A percentile compares a stretch with the other conserved stretches of the same genome.
Conservation (phyloP, 2,888 invertebrate species). For the Eumacrocentrus americanus region DNA sequence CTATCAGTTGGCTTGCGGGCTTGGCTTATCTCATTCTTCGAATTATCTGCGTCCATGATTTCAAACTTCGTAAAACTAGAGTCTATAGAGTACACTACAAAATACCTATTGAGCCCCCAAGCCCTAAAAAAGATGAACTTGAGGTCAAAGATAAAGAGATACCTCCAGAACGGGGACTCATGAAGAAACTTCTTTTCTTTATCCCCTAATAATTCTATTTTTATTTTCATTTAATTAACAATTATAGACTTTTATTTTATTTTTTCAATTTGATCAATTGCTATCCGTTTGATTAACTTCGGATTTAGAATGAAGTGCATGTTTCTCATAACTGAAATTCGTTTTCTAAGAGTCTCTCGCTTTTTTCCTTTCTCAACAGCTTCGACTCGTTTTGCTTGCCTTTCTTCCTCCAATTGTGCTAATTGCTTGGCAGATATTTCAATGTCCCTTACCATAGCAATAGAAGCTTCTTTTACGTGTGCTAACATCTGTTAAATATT, state of each 20-base stretch:
- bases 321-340: neutral
- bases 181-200: too few species aligned
- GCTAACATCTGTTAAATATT: constrained; percentile 36
- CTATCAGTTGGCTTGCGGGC: constrained; percentile 42
- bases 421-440: constrained; percentile 5
- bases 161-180: too few species aligned
- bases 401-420: constrained; percentile 7
- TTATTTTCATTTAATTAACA: too few species aligned
- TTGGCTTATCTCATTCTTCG: constrained; percentile 39
- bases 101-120: neutral
- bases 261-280: too few species aligned
- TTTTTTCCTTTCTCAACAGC: constrained; percentile 25
- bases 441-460: constrained; percentile 27
- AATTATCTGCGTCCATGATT: constrained; percentile 39
- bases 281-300: too few species aligned
- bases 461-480: constrained; percentile 36
- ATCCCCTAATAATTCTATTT: too few species aligned
- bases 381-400: constrained; percentile 22
- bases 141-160: too few species aligned
- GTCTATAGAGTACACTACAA: constrained; percentile 36
- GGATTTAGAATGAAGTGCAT: constrained; percentile 32
- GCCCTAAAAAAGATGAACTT: too few species aligned
- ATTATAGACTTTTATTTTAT: too few species aligned
- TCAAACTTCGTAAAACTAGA: constrained; percentile 41
- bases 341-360: constrained; percentile 11